A percentile compares a stretch with the other conserved stretches of the same genome.
These are phyloP conservation scores for Papilio aristodemus DNA, from an alignment of 1,140 invertebrate species.

Conservation along the genomic window DNA sequence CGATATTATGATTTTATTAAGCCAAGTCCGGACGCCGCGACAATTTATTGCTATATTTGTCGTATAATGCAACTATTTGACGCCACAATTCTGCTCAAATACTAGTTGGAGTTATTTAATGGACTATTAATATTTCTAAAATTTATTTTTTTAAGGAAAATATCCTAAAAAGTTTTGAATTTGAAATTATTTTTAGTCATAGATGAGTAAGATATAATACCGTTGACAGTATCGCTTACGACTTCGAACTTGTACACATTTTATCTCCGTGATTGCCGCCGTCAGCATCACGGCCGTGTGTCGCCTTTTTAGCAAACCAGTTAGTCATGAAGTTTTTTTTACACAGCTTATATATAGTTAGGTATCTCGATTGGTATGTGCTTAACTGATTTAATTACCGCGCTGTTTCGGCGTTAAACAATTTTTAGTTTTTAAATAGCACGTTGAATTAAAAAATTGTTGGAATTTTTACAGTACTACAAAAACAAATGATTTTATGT, in stretches of 20 bases:
- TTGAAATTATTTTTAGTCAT: not conserved
- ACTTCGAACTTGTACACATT: not conserved
- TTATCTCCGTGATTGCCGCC: not conserved
- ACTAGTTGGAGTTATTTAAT: slow-evolving; percentile 1
- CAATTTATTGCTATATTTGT: slow-evolving; percentile 25
- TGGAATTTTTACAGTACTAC: not conserved
- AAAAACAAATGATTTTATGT: not conserved
- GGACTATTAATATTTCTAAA: not conserved
- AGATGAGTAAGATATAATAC: too few relatives aligned
- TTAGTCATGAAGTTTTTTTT: slow-evolving; percentile 28
- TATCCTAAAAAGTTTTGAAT: not conserved
- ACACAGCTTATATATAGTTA: slow-evolving; percentile 9
- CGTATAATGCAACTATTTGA: not conserved
- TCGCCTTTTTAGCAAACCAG: slow-evolving; percentile 23
- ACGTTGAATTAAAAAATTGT: not conserved
- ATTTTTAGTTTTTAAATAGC: not conserved
- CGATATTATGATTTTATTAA: slow-evolving; percentile 18
- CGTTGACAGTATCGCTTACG: not conserved
- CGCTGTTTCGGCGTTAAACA: not conserved
- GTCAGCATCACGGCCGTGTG: not conserved
- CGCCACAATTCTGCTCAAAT: slow-evolving; percentile 7
- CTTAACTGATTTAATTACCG: slow-evolving; percentile 3
- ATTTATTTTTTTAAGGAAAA: slow-evolving; percentile 5
- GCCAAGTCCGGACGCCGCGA: not conserved
- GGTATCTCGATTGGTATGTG: slow-evolving; percentile 19